Conservation (phyloP, 2,113 vertebrate genomes). For the Acrocephalus kingi region DNA sequence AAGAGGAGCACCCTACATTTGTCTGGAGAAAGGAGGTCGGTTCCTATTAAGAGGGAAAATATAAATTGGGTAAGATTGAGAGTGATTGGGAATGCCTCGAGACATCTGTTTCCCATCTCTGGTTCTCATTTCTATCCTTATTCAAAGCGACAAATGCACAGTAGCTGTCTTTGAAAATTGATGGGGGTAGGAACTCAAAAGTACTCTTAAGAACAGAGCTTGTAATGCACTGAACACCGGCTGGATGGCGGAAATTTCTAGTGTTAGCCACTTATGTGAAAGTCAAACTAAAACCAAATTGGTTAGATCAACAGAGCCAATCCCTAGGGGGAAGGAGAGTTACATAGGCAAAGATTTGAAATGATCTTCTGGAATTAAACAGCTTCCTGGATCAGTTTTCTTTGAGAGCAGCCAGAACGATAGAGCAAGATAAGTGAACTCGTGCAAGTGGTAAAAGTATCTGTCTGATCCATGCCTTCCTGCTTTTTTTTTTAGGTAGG, state of each 20-base stretch:
- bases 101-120: conserved; percentile 71
- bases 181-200: conserved; percentile 49
- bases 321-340: background rate
- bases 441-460: background rate
- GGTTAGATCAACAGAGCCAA: conserved; percentile 42
- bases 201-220: conserved; percentile 39
- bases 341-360: conserved; percentile 31
- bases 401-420: background rate
- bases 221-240: background rate
- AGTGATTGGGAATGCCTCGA: conserved; percentile 42
- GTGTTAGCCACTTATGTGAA: conserved; percentile 41
- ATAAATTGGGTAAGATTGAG: conserved; percentile 44
- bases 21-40: background rate
- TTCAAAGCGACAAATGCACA: conserved; percentile 65
- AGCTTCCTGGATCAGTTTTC: conserved; percentile 38
- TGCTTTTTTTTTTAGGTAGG: background rate
- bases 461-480: background rate
- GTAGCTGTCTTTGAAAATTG: conserved; percentile 62
- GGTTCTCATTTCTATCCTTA: conserved; percentile 65
- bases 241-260: conserved; percentile 39
- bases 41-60: background rate
- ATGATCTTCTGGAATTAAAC: conserved; percentile 18
- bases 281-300: conserved; percentile 58
- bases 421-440: background rate
- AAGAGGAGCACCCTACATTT: background rate